Base-by-base conservation (phyloP, 2,797 vertebrate genomes). In the Alectoris magna region DNA sequence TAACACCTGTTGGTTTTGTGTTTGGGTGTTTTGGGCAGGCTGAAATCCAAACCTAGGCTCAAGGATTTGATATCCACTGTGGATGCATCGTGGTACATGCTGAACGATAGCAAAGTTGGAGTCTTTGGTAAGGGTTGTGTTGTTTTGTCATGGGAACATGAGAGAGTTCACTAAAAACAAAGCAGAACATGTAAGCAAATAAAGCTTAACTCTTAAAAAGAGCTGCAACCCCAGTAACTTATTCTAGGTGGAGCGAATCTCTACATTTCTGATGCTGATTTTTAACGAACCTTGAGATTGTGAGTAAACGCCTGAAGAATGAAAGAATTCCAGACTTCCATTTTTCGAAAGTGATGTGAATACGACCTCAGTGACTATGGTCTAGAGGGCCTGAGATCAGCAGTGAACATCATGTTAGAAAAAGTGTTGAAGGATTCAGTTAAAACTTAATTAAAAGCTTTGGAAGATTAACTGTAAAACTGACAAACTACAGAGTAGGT, bases 11-110 rank as follows among this genome's bases (percentile, higher is more conserved):
- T 58, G 70, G n/a, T 82, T 60, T 53, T 34, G 2, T 46, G 92
- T 69, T 59, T 69, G 6, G 7, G 22, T 70, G 29, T 74, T 88
- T 75, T 59, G 23, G 62, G 16, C 29, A 48, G 49, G 21, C 58
- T 77, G 22, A 63, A 76, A 73, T 63, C 16, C 39, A 73, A 19
- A 59, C 21, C 8, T 72, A 6, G 12, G 15, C 29, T 88, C 34
- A 62, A 41, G 44, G 59, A 2, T 41, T 21, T n/a, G 4, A 41
- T 59, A 6, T 2, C 69, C n/a, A 3, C 24, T 76, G 22, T 34
- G 21, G 48, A 6, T 6, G 4, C 39, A 13, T 78, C 7, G 4
- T 26, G 22, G 12, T 46, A 14, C 2, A 1, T 0, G 0, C 68
- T 60, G 70, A 38, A 69, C 67, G n/a, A 49, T 13, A 75, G 44